phyloP scores from a whole-genome alignment of 1,140 invertebrate genomes.

The Parasteatoda tepidariorum region DNA sequence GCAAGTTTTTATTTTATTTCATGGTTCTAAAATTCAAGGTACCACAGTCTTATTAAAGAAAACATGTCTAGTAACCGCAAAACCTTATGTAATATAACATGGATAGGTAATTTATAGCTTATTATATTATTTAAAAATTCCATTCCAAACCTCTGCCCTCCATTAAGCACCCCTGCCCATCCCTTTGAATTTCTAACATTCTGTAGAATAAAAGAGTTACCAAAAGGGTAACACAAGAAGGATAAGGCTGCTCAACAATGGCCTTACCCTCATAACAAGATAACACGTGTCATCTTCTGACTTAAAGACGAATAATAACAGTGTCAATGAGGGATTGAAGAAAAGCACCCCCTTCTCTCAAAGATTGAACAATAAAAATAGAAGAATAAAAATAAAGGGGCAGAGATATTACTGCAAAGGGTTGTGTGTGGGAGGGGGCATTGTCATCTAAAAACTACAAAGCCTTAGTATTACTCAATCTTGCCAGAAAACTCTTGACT shows the following conservation, averaged over 20 bases:
- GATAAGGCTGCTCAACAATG: slow-evolving; percentile 2
- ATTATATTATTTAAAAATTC: too few species aligned
- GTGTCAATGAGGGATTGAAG: slow-evolving; percentile 40
- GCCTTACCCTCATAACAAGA: slow-evolving; percentile 11
- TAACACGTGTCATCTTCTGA: slow-evolving; percentile 38
- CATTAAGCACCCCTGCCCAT: too few species aligned
- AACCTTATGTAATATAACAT: too few species aligned
- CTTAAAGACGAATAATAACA: slow-evolving; percentile 43
- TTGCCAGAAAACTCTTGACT: not conserved
- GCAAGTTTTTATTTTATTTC: too few species aligned
- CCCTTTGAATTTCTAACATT: too few species aligned
- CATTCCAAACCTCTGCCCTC: too few species aligned
- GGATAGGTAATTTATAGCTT: too few species aligned
- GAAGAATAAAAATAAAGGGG: not conserved
- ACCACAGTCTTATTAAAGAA: too few species aligned
- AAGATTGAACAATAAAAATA: slow-evolving; percentile 47
- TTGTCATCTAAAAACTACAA: slow-evolving; percentile 51
- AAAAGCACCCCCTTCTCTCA: not conserved
- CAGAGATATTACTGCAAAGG: not conserved
- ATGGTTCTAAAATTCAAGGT: too few species aligned
- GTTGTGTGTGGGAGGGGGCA: not conserved
- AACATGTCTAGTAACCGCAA: too few species aligned
- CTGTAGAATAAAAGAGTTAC: too few species aligned
- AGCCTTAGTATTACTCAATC: slow-evolving; percentile 40
- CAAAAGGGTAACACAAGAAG: too few species aligned